phyloP scores from a whole-genome alignment of 2,888 invertebrate species.

The Heliothis peltigera region DNA sequence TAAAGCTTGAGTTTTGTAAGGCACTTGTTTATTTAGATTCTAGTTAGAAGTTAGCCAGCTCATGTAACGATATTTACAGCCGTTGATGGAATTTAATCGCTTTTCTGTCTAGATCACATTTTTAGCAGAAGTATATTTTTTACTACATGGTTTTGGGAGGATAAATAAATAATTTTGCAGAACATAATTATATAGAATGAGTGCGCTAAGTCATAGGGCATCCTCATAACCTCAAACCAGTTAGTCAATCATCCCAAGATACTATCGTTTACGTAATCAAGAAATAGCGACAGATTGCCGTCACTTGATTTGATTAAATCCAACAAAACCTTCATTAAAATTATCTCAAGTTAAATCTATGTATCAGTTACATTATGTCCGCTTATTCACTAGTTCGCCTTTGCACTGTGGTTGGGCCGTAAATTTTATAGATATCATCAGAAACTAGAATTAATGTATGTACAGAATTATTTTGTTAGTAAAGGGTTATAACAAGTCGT shows the following conservation, averaged over 20 bases:
- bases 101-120: no score
- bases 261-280: slow-evolving; percentile 55
- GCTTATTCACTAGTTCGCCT: slow-evolving; percentile 60
- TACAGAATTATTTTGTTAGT: slow-evolving; percentile 49
- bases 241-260: slow-evolving; percentile 41
- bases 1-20: slow-evolving; percentile 8
- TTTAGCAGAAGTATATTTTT: no score
- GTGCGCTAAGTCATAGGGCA: slow-evolving; percentile 12
- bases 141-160: no score
- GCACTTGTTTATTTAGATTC: slow-evolving; percentile 5
- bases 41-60: slow-evolving; percentile 2
- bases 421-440: slow-evolving; percentile 62
- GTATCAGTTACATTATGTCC: slow-evolving; percentile 60
- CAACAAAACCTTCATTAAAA: slow-evolving; percentile 65
- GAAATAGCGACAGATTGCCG: slow-evolving; percentile 54
- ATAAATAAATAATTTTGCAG: no score
- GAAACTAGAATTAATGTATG: slow-evolving; percentile 51
- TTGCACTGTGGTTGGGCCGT: slow-evolving; percentile 51
- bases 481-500: slow-evolving; percentile 51
- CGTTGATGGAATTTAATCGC: not conserved
- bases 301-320: slow-evolving; percentile 54
- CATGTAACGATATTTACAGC: not conserved
- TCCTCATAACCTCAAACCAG: slow-evolving; percentile 41
- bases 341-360: slow-evolving; percentile 60
- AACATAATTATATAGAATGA: slow-evolving; percentile 9